Evolutionary conservation across 2,113 vertebrate species (phyloP).

Genomic region (Atlantisia rogersi): DNA sequence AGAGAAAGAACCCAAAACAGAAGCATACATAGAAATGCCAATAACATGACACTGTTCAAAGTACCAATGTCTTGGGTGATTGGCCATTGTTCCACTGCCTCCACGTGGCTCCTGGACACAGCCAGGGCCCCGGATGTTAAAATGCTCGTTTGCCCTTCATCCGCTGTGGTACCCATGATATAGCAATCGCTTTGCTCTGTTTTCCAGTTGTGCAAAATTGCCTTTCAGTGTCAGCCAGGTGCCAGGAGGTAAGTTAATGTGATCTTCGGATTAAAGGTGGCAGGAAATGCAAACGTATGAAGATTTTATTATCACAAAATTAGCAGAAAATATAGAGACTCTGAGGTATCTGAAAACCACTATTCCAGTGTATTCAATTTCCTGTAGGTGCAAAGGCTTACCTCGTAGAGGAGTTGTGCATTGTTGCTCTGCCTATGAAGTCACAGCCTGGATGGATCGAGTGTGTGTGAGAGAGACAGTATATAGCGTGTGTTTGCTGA

Average conservation of each 20-base stretch:
- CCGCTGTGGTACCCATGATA: accelerated
- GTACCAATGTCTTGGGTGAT: background rate
- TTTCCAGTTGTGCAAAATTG: background rate
- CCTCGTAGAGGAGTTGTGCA: background rate
- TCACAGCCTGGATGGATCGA: background rate
- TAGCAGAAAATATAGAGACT: background rate
- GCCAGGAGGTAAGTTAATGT: background rate
- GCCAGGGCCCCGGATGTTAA: background rate
- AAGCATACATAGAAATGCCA: background rate
- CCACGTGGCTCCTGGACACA: background rate
- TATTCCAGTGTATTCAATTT: background rate
- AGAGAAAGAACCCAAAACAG: background rate
- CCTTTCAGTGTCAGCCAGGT: background rate
- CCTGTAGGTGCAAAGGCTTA: background rate
- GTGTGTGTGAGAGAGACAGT: background rate
- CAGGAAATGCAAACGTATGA: background rate
- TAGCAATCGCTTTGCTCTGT: background rate
- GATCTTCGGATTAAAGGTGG: background rate
- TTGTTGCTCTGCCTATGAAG: background rate
- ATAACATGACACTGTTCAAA: background rate
- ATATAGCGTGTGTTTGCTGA: background rate
- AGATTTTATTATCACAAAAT: background rate
- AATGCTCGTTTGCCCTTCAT: background rate
- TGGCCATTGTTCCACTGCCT: background rate
- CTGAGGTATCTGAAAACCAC: background rate